Evolutionary conservation across 2,888 invertebrate genomes (phyloP), one percentile per base, ranked within the genome.

Genomic region (Tenthredo distinguenda): DNA sequence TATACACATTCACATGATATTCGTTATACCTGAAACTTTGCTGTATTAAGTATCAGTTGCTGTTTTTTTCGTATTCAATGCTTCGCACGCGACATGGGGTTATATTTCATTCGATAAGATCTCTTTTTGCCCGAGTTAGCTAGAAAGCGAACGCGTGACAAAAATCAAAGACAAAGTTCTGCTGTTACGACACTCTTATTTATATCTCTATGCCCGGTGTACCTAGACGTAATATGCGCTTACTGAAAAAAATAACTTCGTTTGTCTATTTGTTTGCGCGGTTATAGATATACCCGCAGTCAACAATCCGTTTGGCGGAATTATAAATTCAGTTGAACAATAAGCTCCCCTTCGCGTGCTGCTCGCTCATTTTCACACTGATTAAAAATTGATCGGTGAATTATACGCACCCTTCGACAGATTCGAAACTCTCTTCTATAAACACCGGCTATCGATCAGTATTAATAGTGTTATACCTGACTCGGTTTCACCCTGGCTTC

Each of bases 71-170:
- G n/a, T 55, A 68, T 31, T 12, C 76, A 26, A 77, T 12, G 47
- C 26, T 77, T 21, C 12, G 31, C 77, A 55, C 55, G 55, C 50
- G 47, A 55, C 77, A 55, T 15, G 15, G 77, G 31, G 34, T 77
- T 50, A 77, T 77, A 77, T 77, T 47, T 77, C 77, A 77, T 31
- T 77, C 47, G 77, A 77, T 77, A 77, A 77, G 77, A 77, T 77
- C 77, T 31, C 50, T 50, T 74, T 74, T 43, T 43, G 72, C n/a
- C 55, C 47, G 21, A 40, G 47, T 7, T 55, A n/a, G 55, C 55
- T 77, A 77, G 77, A 77, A 77, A 77, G 77, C 77, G 55, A 77
- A 21, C 77, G 55, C 26, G 77, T 77, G 77, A 55, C 55, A 77
- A 77, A 77, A 77, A 77, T 77, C 34, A n/a, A 18, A 77, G 77